phyloP scores from a whole-genome alignment of 92 coral and sea anemone species.

The Actinostola sp. region DNA sequence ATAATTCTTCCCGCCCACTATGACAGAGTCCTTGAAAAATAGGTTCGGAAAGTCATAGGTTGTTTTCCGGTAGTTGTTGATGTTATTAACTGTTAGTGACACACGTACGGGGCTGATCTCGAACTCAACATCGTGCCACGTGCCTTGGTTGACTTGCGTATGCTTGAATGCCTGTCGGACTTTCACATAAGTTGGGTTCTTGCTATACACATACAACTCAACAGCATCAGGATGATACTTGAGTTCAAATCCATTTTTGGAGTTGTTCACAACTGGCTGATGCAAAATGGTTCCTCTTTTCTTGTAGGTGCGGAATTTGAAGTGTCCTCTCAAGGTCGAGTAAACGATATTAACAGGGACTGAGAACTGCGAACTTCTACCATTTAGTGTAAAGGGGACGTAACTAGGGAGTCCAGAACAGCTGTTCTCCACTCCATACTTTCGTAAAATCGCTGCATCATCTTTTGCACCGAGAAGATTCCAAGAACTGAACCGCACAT shows the following conservation, averaged over 20 bases:
- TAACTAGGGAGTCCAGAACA: conserved; percentile 7
- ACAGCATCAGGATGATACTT: conserved; percentile 14
- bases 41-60: conserved; percentile 17
- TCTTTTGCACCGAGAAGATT: conserved; percentile 29
- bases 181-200: conserved; percentile 30
- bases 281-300: conserved; percentile 35
- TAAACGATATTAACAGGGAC: background rate
- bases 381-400: conserved; percentile 51
- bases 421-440: conserved; percentile 27
- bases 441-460: conserved; percentile 39
- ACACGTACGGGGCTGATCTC: conserved; percentile 14
- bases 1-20: conserved; percentile 49
- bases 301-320: conserved; percentile 65
- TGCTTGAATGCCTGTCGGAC: conserved; percentile 21
- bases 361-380: conserved; percentile 24
- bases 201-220: conserved; percentile 24
- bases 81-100: conserved; percentile 22
- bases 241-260: conserved; percentile 32
- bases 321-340: conserved; percentile 20
- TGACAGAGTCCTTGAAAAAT: conserved; percentile 35
- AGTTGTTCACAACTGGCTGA: conserved; percentile 13
- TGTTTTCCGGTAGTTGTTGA: conserved; percentile 22
- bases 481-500: conserved; percentile 32
- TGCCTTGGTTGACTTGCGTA: conserved; percentile 56
- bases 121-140: conserved; percentile 66